Evolutionary conservation across 2,888 invertebrate species (phyloP), one percentile per base, ranked within the genome.

Genomic region (Tachina grossa): DNA sequence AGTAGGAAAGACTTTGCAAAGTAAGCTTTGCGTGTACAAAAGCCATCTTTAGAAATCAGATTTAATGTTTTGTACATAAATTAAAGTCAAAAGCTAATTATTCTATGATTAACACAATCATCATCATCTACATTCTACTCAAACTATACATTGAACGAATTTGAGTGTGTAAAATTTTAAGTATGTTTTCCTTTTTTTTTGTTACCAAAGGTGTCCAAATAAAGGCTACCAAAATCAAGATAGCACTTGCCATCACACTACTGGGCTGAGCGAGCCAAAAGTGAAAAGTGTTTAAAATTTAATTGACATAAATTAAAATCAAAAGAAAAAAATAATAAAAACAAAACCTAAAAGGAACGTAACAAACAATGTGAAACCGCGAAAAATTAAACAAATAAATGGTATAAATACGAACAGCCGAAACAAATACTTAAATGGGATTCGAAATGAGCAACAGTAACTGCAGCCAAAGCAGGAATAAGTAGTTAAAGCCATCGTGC

Each of bases 231-330:
- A 69, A 65, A 19, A 57, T 41, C 55, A 51, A 31, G 13, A 55
- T 61, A 51, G 39, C 43, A 55, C n/a, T 43, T 57, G 31, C 43
- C 39, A 19, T 9, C 39, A 39, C 19, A 0, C 8, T 1, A 13
- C n/a, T 31, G 0, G 16, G 2, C 31, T n/a, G 5, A n/a, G 19
- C 63, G 41, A 65, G 39, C 43, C 47, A 41, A 69, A 31, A 71
- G 45, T 78, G 65, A 57, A 78, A 85, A 87, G 87, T 87, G 83
- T 87, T 87, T 88, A 88, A 88, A 84, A 83, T 87, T 87, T 87
- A 87, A 87, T 87, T 87, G 87, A 83, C 82, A 87, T 87, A 87
- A 87, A 87, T 87, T 85, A 87, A 83, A 68, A n/a, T n/a, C n/a
- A 82, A 85, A 86, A 87, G 84, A 69, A 66, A 79, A 74, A 53